Percentiles rank a stretch among this genome's conserved stretches.
phyloP scores from a whole-genome alignment of 2,888 invertebrate genomes.

The Caradrina clavipalpis region DNA sequence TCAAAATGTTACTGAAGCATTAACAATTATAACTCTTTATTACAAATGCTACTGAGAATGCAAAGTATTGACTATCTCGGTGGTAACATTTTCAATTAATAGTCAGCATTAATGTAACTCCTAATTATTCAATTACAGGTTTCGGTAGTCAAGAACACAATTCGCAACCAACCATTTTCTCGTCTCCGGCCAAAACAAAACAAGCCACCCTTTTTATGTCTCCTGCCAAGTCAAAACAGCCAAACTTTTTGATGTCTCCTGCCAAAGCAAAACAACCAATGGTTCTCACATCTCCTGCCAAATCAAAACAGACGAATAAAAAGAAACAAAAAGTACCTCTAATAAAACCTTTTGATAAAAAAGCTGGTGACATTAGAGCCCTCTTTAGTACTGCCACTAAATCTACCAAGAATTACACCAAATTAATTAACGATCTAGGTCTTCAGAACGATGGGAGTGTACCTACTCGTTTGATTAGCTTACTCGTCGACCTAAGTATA shows the following conservation, averaged over 20 bases:
- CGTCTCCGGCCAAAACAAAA: constrained; percentile 71
- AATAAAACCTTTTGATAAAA: constrained; percentile 79
- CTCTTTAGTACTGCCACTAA: constrained; percentile 88
- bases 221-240: constrained; percentile 72
- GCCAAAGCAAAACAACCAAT: constrained; percentile 70
- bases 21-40: too few species aligned
- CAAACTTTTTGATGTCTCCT: constrained; percentile 58
- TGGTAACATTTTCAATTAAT: background rate
- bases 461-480: constrained; percentile 80
- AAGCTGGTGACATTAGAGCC: constrained; percentile 90
- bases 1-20: too few species aligned
- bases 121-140: constrained; percentile 66
- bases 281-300: constrained; percentile 61
- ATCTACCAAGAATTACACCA: constrained; percentile 86
- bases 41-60: background rate
- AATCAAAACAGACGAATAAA: constrained; percentile 73
- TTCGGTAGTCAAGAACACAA: constrained; percentile 71
- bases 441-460: constrained; percentile 80
- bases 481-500: constrained; percentile 86
- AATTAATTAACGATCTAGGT: constrained; percentile 82
- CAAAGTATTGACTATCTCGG: background rate
- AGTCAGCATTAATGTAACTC: background rate
- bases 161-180: constrained; percentile 62
- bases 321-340: constrained; percentile 73
- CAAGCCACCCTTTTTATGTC: constrained; percentile 53